phyloP scores from a whole-genome alignment of 2,113 vertebrate species.

The Spilogale gracilis region DNA sequence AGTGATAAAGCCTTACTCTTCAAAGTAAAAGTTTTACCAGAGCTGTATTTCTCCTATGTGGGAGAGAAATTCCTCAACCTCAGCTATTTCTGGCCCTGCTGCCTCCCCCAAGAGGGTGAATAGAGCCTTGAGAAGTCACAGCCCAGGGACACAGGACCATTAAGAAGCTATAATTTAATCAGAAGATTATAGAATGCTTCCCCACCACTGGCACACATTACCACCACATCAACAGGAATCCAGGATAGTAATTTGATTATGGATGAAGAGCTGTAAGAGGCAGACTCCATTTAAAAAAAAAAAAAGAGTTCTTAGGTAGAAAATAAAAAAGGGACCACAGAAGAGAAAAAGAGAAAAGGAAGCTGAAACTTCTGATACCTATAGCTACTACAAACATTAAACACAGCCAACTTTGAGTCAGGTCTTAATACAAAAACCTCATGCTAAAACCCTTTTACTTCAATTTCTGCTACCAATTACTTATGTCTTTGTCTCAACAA shows the following conservation, averaged over 20 bases:
- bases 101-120: too few relatives aligned
- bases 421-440: neutral
- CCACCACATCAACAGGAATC: neutral
- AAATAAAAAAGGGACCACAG: neutral
- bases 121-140: neutral
- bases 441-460: neutral
- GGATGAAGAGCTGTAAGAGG: neutral
- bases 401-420: neutral
- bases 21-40: neutral
- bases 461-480: neutral
- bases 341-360: neutral
- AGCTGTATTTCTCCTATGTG: neutral
- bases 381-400: neutral
- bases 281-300: neutral
- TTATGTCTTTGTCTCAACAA: neutral
- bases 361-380: neutral
- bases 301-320: neutral
- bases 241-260: neutral
- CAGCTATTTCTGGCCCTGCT: neutral
- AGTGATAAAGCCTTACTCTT: neutral
- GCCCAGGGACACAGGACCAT: rapidly evolving
- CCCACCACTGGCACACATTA: rapidly evolving
- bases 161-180: neutral
- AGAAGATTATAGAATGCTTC: neutral
- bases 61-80: neutral